Evolutionary conservation across 2,888 invertebrate species (phyloP), one percentile per base, ranked within the genome.

Genomic region (Chrysomela aeneicollis): DNA sequence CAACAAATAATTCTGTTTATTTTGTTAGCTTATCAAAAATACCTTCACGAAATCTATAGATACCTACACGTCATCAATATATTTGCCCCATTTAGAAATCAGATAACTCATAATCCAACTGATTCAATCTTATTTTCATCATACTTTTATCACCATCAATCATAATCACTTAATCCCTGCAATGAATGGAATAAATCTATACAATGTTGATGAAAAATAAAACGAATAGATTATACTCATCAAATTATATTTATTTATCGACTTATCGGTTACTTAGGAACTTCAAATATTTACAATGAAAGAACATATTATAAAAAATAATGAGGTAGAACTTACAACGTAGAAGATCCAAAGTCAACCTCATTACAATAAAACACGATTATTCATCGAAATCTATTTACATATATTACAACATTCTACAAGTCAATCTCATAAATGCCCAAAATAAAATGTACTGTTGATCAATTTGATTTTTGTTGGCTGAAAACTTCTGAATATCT

Each of bases 281-380:
- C 79, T 78, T 76, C 66, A 76, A 76, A 73, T 78, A 78, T 78
- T 66, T 78, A 79, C 79, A 78, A 61, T 59, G 67, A 66, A 66
- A 59, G 61, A 66, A 61, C 71, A 69, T 64, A 60, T n/a, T n/a
- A n/a, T 71, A 68, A 69, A 74, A 74, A 73, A 72, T 67, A 75
- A 73, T 77, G 77, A 77, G 77, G 77, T 77, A 77, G 77, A 70
- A 71, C 70, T 71, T 70, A 71, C 51, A 68, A 71, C 52, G 55
- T 63, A 68, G 67, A 67, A 69, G 70, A 70, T 70, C 68, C 59
- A 63, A 66, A 60, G 59, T 64, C 53, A 63, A 66, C 59, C 60
- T 52, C 49, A 52, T 57, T 49, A 54, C 51, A 50, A 46, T 46
- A 30, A 55, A 50, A 32, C 49, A 50, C 62, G 59, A 62, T 66